These are phyloP conservation scores for Eueremaeus valkanovi DNA, from an alignment of 2,888 invertebrate species.

Conservation along the genomic window DNA sequence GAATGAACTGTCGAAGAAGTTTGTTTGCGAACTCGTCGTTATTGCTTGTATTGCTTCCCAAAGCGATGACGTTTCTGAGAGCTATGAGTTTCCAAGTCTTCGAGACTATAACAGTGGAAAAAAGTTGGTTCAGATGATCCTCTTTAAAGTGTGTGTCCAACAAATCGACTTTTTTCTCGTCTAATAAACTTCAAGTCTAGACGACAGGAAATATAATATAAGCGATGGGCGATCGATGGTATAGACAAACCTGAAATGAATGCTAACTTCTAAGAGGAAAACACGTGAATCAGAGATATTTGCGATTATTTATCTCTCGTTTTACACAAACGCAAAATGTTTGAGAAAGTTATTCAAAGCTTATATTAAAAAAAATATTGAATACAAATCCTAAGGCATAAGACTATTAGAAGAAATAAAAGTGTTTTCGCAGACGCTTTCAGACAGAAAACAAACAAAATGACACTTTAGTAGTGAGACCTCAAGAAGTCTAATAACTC, in stretches of 20 bases:
- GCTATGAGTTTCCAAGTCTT: not conserved
- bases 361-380: not conserved
- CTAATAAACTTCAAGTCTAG: constrained; percentile 4
- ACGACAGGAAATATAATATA: constrained; percentile 12
- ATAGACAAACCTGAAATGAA: not conserved
- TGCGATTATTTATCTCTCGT: not conserved
- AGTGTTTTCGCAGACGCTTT: not conserved
- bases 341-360: constrained; percentile 13
- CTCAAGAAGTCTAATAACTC: not conserved
- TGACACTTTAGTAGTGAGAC: constrained; percentile 2
- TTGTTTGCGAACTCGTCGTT: not conserved
- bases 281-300: constrained; percentile 23
- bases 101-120: not conserved
- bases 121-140: not conserved
- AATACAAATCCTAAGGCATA: not conserved
- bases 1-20: not conserved
- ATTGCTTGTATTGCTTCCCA: not conserved
- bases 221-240: not conserved
- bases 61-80: not conserved
- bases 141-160: constrained; percentile 15
- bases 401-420: not conserved
- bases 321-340: not conserved
- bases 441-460: constrained; percentile 32
- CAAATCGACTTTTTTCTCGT: not conserved
- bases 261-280: not conserved